phyloP scores from a whole-genome alignment of 2,113 vertebrate genomes.

The Gadus chalcogrammus region DNA sequence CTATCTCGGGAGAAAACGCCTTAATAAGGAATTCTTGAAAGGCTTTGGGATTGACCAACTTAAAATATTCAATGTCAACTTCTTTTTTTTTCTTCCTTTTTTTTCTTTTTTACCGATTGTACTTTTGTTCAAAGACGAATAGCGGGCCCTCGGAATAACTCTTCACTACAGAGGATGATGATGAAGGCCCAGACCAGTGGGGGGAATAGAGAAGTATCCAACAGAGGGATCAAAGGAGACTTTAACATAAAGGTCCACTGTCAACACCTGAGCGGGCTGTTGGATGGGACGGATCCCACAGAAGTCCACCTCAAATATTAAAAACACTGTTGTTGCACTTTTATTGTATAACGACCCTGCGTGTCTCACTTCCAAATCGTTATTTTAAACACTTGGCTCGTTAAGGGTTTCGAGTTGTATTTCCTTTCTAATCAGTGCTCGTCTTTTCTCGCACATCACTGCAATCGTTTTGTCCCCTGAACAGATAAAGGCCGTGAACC shows the following conservation, averaged over 20 bases:
- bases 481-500: no score
- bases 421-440: no score
- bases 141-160: conserved; percentile 46
- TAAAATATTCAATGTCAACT: conserved; percentile 59
- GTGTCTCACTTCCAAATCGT: no score
- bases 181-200: conserved; percentile 33
- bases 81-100: conserved; percentile 36
- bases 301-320: conserved; percentile 6
- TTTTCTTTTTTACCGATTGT: conserved; percentile 25
- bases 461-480: no score
- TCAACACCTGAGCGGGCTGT: conserved; percentile 25
- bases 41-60: conserved; percentile 48
- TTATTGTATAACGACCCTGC: background rate
- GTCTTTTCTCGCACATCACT: no score
- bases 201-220: conserved; percentile 17
- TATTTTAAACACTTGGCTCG: no score
- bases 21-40: conserved; percentile 62
- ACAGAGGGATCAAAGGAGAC: conserved; percentile 48
- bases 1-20: conserved; percentile 54
- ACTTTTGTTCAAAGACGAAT: conserved; percentile 59
- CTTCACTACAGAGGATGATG: conserved; percentile 41
- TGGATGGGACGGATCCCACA: conserved; percentile 12
- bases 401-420: no score
- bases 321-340: conserved; percentile 6
- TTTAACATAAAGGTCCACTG: conserved; percentile 40